Conservation (phyloP, 2,113 vertebrate genomes). For the Thunnus thynnus region DNA sequence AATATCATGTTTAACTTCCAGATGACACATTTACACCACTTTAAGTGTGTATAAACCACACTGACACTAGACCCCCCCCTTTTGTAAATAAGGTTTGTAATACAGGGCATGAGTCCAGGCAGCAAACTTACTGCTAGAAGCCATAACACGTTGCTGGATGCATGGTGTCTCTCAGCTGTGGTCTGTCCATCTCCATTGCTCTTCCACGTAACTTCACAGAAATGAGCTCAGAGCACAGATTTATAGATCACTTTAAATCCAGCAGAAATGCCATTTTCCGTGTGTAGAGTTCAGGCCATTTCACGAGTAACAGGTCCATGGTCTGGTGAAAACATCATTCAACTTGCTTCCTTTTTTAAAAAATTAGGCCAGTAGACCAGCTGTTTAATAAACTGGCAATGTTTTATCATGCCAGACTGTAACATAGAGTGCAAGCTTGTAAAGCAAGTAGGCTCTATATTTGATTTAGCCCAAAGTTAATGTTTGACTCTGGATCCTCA, state of each 20-base stretch:
- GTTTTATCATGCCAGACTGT: not conserved
- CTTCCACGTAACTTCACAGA: not conserved
- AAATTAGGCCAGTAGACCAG: too few relatives aligned
- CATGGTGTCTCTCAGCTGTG: slow-evolving; percentile 50
- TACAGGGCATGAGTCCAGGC: not conserved
- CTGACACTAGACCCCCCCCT: not conserved
- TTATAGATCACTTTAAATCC: not conserved
- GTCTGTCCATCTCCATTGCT: slow-evolving; percentile 14
- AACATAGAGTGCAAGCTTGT: not conserved
- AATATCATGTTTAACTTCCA: not conserved
- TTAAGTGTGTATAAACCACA: not conserved
- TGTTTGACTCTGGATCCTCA: slow-evolving; percentile 62
- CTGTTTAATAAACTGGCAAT: accelerated
- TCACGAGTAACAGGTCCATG: not conserved
- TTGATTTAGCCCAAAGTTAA: slow-evolving; percentile 70
- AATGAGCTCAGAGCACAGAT: not conserved
- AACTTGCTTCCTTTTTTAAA: not conserved
- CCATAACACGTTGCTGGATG: slow-evolving; percentile 65
- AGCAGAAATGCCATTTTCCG: not conserved
- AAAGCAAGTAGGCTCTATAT: slow-evolving; percentile 33
- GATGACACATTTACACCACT: not conserved
- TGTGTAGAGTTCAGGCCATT: not conserved
- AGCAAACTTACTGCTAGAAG: slow-evolving; percentile 71
- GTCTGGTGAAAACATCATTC: too few relatives aligned
- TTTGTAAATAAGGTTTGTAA: not conserved